Conservation (phyloP, 2,888 invertebrate genomes). For the Drosophila anomalata region DNA sequence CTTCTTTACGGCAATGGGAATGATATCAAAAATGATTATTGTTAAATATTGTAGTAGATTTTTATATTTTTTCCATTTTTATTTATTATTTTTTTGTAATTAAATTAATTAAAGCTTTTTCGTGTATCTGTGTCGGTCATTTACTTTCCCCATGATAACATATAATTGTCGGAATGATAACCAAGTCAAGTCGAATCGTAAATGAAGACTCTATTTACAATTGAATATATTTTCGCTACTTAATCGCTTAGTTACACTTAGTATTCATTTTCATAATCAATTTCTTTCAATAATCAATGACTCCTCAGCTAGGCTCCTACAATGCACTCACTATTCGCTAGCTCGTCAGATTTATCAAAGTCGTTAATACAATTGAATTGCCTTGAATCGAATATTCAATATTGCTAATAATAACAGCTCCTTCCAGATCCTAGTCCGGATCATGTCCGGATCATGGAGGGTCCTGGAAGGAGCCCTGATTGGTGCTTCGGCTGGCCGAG, state of each 20-base stretch:
- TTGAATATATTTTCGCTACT: conserved; percentile 72
- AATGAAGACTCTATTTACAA: conserved; percentile 67
- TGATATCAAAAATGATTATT: conserved; percentile 71
- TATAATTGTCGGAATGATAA: conserved; percentile 38
- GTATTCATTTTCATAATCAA: conserved; percentile 58
- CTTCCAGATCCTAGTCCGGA: background rate
- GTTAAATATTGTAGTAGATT: conserved; percentile 51
- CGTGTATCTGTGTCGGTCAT: conserved; percentile 43
- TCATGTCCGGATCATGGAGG: background rate
- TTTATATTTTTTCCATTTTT: conserved; percentile 2
- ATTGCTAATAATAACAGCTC: conserved; percentile 64
- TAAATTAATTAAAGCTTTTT: conserved; percentile 82
- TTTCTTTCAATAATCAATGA: conserved; percentile 26
- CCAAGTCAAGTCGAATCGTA: conserved; percentile 24
- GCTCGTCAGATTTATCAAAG: conserved; percentile 67
- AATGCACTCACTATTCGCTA: conserved; percentile 56
- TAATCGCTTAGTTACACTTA: conserved; percentile 61
- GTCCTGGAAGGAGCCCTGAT: conserved; percentile 26
- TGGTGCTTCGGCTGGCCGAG: conserved; percentile 67
- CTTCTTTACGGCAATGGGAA: conserved; percentile 52
- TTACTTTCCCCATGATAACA: conserved; percentile 18
- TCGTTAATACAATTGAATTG: conserved; percentile 79
- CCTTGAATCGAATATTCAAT: conserved; percentile 59
- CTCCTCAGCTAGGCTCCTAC: conserved; percentile 69
- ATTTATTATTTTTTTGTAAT: conserved; percentile 54